phyloP scores from a whole-genome alignment of 1,140 invertebrate species.

The Bacillus rossius region DNA sequence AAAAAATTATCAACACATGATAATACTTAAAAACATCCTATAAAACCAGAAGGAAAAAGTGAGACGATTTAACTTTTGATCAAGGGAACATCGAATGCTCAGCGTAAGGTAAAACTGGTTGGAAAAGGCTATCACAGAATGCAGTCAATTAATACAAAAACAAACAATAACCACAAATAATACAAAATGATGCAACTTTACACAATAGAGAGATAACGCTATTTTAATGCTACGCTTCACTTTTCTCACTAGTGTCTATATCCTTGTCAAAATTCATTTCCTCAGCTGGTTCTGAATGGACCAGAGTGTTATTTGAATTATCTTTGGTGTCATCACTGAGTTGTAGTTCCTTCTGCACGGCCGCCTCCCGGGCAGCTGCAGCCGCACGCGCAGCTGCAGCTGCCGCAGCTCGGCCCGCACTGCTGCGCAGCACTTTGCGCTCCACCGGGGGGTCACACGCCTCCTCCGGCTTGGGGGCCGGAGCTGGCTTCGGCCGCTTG shows the following conservation, averaged over 20 bases:
- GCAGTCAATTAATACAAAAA: conserved; percentile 15
- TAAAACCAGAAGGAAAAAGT: neutral
- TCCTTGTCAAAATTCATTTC: neutral
- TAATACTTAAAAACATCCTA: neutral
- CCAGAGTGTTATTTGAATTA: conserved; percentile 1
- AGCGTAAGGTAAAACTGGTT: conserved; percentile 2
- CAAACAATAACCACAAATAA: conserved; percentile 12
- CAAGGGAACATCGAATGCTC: conserved; percentile 6
- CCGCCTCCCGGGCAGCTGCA: conserved; percentile 19
- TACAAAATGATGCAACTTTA: conserved; percentile 4
- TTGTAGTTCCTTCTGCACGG: neutral
- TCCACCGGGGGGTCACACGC: conserved; percentile 41
- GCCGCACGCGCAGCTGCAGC: conserved; percentile 22
- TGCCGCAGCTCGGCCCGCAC: conserved; percentile 39
- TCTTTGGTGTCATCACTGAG: conserved; percentile 11
- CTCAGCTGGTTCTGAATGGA: neutral
- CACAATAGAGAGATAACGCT: neutral
- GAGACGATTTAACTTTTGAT: neutral
- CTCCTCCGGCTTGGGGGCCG: conserved; percentile 16
- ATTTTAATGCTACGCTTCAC: conserved; percentile 11
- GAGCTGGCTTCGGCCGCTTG: conserved; percentile 11
- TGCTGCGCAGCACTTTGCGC: conserved; percentile 43
- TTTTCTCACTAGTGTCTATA: neutral
- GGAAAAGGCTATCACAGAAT: conserved; percentile 17
- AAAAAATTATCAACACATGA: neutral